Base-by-base conservation (phyloP, 1,140 invertebrate genomes). In the Oncopodura yosiiana region DNA sequence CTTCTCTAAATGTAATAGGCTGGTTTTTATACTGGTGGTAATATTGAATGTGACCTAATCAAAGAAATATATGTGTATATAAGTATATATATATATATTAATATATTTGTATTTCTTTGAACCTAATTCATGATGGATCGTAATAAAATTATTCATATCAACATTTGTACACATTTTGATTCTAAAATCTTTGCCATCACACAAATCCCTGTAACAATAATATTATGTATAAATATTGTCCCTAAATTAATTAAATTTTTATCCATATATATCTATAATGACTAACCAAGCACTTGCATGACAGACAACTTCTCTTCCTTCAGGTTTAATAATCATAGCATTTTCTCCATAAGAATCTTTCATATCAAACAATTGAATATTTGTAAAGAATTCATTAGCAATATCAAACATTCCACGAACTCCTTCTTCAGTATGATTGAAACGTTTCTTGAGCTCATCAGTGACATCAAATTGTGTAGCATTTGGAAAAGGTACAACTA, bases 121-220 rank as follows among this genome's bases (percentile, higher is more conserved):
- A 54, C 44, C 37, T 9, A 34, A n/a, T 34, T 34, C 30, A n/a
- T 34, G 30, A 34, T 34, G 30, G n/a, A 34, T 34, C 14, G n/a
- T 9, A 34, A 8, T 34, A 34, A 34, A 34, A 34, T 34, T 8
- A 8, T 9, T 34, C 30, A 34, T 34, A n/a, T 34, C 30, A 9
- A 34, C 30, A 9, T 34, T n/a, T n/a, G 30, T 34, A n/a, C 30
- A 34, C 6, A 34, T 34, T 34, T 34, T 34, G n/a, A n/a, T n/a
- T n/a, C n/a, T 91, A 71, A 58, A 80, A 66, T 84, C 81, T 60
- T 75, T 67, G 5, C 75, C 71, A 64, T 85, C 77, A 62, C 72
- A 86, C 57, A 90, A 81, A 67, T 90, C 85, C n/a, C n/a, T n/a
- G n/a, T n/a, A n/a, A n/a, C n/a, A n/a, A n/a, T n/a, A n/a, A n/a